phyloP scores from a whole-genome alignment of 2,113 vertebrate species.

The Tauraco erythrolophus region DNA sequence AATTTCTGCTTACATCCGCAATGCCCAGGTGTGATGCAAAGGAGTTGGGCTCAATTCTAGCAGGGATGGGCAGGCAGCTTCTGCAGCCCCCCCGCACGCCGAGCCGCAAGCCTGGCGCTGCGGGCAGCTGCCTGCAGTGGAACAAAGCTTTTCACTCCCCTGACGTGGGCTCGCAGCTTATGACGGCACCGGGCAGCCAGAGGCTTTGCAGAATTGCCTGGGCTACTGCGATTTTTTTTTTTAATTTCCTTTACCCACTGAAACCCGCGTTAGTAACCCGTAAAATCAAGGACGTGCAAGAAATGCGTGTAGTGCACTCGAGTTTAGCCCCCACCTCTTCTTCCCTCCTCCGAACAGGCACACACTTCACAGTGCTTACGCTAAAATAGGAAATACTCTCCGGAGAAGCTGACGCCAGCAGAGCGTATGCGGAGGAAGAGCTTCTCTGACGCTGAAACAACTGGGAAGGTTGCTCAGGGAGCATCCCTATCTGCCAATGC shows the following conservation, averaged over 20 bases:
- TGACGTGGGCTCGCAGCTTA: no score
- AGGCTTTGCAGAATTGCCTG: background rate
- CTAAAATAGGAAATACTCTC: background rate
- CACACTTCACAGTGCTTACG: background rate
- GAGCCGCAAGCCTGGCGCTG: background rate
- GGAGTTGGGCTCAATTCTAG: background rate
- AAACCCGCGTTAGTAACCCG: background rate
- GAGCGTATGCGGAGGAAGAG: background rate
- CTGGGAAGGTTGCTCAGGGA: background rate
- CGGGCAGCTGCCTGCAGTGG: background rate
- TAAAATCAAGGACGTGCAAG: background rate
- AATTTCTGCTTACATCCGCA: background rate
- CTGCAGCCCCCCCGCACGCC: background rate
- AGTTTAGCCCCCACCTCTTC: background rate
- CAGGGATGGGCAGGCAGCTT: background rate
- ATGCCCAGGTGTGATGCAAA: accelerated
- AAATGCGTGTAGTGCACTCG: background rate
- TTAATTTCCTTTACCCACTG: background rate
- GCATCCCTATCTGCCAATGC: background rate
- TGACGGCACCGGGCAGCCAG: background rate
- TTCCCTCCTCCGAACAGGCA: background rate
- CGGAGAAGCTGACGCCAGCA: background rate
- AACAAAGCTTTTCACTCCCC: background rate
- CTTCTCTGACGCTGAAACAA: background rate
- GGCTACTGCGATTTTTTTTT: background rate